Conservation (phyloP, 2,797 vertebrate genomes). For the Paedocypris micromegethes region DNA sequence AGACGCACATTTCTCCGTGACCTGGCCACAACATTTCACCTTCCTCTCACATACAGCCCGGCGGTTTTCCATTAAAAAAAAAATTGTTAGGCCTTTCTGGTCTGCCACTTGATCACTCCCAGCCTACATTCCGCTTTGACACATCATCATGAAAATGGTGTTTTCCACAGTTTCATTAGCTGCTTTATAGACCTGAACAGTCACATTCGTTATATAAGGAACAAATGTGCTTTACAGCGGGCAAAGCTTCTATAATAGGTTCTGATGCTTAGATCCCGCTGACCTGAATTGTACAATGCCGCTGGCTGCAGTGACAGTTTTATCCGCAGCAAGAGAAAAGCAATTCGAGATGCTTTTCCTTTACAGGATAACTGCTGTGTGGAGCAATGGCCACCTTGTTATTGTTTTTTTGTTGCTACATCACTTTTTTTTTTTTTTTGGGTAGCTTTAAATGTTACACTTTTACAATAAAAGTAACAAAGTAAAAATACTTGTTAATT, state of each 20-base stretch:
- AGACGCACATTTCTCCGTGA: neutral
- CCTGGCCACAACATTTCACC: slow-evolving; percentile 15
- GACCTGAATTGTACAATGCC: slow-evolving; percentile 23
- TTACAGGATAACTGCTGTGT: neutral
- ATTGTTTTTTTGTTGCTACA: too few relatives aligned
- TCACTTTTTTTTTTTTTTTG: too few relatives aligned
- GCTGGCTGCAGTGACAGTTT: slow-evolving; percentile 26
- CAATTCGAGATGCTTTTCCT: slow-evolving; percentile 3
- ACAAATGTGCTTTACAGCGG: slow-evolving; percentile 16
- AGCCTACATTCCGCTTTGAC: slow-evolving; percentile 1
- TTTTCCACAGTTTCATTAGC: slow-evolving; percentile 8
- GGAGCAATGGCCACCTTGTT: too few relatives aligned
- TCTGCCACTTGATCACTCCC: neutral
- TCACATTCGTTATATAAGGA: slow-evolving; percentile 15
- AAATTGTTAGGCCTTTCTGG: neutral
- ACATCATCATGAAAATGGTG: neutral
- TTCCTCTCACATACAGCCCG: neutral
- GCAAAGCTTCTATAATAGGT: slow-evolving; percentile 3
- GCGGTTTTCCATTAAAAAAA: neutral
- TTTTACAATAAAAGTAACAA: too few relatives aligned
- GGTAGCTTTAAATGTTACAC: too few relatives aligned
- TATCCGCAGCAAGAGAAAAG: slow-evolving; percentile 10
- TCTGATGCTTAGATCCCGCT: slow-evolving; percentile 10
- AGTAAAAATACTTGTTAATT: too few relatives aligned
- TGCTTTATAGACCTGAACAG: neutral